Evolutionary conservation across 1,140 invertebrate genomes (phyloP).

Genomic region (Procambarus clarkii): DNA sequence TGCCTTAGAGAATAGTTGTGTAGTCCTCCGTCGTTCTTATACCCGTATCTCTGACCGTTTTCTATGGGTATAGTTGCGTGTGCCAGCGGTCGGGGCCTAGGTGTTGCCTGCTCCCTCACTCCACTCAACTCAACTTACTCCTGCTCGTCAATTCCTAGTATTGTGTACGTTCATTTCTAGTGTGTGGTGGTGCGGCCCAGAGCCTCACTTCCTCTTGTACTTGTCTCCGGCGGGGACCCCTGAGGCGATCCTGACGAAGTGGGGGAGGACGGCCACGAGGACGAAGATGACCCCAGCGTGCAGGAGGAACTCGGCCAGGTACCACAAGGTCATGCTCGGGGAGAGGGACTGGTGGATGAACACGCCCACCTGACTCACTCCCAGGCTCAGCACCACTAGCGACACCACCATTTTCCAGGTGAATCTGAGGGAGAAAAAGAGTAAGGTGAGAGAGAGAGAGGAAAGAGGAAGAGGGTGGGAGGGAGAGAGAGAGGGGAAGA

Average conservation of each 20-base stretch:
- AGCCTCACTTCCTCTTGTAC: constrained; percentile 33
- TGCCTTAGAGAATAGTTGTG: too few relatives aligned
- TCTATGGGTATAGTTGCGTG: too few relatives aligned
- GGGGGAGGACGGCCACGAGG: constrained; percentile 29
- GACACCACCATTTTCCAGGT: constrained; percentile 32
- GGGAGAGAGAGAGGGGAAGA: background rate
- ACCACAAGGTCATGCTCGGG: constrained; percentile 16
- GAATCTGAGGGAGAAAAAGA: background rate
- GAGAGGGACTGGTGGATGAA: constrained; percentile 18
- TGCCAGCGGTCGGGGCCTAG: too few relatives aligned
- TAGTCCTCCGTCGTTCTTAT: too few relatives aligned
- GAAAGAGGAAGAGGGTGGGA: background rate
- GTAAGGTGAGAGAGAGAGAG: background rate
- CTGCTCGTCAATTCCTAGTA: too few relatives aligned
- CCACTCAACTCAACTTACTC: too few relatives aligned
- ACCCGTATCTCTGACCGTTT: too few relatives aligned
- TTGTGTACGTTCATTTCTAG: too few relatives aligned
- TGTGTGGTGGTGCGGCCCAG: too few relatives aligned
- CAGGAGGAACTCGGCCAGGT: constrained; percentile 33
- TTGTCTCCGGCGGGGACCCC: constrained; percentile 6
- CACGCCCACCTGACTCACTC: constrained; percentile 17
- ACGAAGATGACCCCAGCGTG: constrained; percentile 24
- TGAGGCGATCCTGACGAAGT: constrained; percentile 27
- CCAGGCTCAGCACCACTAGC: background rate
- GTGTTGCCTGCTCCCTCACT: too few relatives aligned